phyloP scores from a whole-genome alignment of 2,797 vertebrate species.

The Hippocampus kuda region DNA sequence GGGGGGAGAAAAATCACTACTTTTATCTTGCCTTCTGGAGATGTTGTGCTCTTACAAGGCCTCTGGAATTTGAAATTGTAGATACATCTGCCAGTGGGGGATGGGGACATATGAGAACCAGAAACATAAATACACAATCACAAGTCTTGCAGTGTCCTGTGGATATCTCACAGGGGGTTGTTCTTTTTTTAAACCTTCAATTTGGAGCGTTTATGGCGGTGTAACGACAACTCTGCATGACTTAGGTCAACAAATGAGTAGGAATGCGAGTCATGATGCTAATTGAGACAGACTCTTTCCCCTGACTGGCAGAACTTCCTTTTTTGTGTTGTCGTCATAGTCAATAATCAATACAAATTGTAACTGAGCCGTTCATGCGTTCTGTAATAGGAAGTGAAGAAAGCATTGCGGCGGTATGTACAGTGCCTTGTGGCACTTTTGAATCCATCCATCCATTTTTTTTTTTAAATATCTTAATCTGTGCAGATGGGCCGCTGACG shows the following conservation, averaged over 20 bases:
- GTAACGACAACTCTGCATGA: constrained; percentile 40
- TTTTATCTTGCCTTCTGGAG: constrained; percentile 58
- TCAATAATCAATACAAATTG: not conserved
- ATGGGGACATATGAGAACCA: constrained; percentile 9
- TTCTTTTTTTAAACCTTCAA: constrained; percentile 38
- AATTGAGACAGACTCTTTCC: constrained; percentile 26
- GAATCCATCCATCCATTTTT: not conserved
- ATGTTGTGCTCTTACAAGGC: constrained; percentile 48
- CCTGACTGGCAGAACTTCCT: constrained; percentile 13
- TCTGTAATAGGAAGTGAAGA: not conserved
- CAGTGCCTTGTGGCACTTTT: not conserved
- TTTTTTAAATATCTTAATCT: not conserved
- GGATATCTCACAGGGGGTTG: constrained; percentile 18
- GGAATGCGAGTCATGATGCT: constrained; percentile 27
- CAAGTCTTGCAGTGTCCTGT: constrained; percentile 13
- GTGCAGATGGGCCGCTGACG: too few relatives aligned
- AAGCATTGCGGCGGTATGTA: not conserved
- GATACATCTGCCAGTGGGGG: constrained; percentile 18
- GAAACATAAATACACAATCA: constrained; percentile 31
- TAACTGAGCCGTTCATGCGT: not conserved
- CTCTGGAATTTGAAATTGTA: constrained; percentile 40
- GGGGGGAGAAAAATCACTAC: constrained; percentile 50
- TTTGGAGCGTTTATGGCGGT: constrained; percentile 39
- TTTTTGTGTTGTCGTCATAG: constrained; percentile 3
- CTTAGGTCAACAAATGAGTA: constrained; percentile 41